phyloP scores from a whole-genome alignment of 2,888 invertebrate species.

The Melolontha melolontha region DNA sequence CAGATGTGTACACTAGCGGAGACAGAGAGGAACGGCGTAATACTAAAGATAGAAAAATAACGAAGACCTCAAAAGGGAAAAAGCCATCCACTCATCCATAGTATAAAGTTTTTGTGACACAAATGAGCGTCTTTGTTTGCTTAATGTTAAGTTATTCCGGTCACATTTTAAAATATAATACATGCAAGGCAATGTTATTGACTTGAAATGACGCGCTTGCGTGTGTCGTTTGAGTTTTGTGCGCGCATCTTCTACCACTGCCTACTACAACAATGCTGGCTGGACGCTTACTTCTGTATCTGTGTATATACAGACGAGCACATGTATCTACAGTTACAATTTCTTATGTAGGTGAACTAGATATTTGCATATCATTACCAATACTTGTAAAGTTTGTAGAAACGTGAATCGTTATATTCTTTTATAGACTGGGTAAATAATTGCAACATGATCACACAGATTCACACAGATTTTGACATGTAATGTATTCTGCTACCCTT shows the following conservation, averaged over 20 bases:
- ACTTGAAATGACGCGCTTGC: conserved; percentile 59
- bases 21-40: conserved; percentile 21
- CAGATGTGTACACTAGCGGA: conserved; percentile 9
- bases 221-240: conserved; percentile 46
- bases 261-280: not conserved
- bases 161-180: conserved; percentile 62
- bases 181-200: conserved; percentile 61
- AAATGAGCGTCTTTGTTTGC: conserved; percentile 56
- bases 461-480: too few species aligned
- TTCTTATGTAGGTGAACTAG: too few species aligned
- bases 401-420: too few species aligned
- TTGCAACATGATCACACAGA: too few species aligned
- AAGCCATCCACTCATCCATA: conserved; percentile 45
- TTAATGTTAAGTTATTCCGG: conserved; percentile 61
- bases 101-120: conserved; percentile 51
- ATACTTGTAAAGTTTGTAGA: too few species aligned
- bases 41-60: conserved; percentile 46
- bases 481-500: too few species aligned
- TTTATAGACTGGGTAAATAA: too few species aligned
- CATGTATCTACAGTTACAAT: too few species aligned
- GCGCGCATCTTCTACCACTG: conserved; percentile 48
- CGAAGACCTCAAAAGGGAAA: conserved; percentile 47
- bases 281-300: not conserved
- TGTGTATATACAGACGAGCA: too few species aligned
- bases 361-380: too few species aligned